Conservation (phyloP, 2,797 vertebrate species). For the Oryzias sinensis region DNA sequence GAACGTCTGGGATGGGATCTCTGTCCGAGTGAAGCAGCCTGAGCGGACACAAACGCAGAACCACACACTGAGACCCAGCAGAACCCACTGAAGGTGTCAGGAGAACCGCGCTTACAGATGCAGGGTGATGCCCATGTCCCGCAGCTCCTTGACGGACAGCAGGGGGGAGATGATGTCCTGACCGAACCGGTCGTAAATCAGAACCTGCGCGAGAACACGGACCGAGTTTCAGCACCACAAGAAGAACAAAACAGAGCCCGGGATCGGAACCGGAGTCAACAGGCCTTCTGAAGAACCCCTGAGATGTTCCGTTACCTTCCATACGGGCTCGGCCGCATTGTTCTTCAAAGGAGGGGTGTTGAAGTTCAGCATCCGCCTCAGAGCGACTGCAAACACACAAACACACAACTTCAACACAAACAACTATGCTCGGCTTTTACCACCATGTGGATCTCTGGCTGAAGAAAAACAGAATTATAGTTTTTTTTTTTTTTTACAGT, state of each 20-base stretch:
- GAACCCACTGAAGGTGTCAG: neutral
- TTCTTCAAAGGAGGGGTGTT: constrained; percentile 94
- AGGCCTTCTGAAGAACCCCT: neutral
- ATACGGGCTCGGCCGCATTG: constrained; percentile 90
- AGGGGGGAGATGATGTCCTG: constrained; percentile 98
- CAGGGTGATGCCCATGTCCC: constrained; percentile 97
- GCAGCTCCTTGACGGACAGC: constrained; percentile 92
- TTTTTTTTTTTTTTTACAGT: no score
- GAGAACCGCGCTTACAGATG: constrained; percentile 83
- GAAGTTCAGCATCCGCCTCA: constrained; percentile 98
- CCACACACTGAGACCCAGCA: neutral
- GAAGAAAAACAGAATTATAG: no score
- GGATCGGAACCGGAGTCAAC: no score
- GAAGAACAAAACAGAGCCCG: no score
- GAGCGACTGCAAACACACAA: constrained; percentile 79
- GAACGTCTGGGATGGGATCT: constrained; percentile 95
- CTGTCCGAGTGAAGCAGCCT: constrained; percentile 95
- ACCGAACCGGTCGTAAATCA: constrained; percentile 95
- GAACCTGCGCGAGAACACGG: constrained; percentile 76
- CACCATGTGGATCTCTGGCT: no score
- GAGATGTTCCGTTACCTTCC: constrained; percentile 85
- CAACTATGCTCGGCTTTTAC: neutral
- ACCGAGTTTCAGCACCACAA: neutral
- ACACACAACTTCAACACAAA: neutral
- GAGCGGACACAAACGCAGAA: constrained; percentile 2